These are phyloP conservation scores for Mythimna ferrago DNA, from an alignment of 2,888 invertebrate species.

Conservation along the genomic window DNA sequence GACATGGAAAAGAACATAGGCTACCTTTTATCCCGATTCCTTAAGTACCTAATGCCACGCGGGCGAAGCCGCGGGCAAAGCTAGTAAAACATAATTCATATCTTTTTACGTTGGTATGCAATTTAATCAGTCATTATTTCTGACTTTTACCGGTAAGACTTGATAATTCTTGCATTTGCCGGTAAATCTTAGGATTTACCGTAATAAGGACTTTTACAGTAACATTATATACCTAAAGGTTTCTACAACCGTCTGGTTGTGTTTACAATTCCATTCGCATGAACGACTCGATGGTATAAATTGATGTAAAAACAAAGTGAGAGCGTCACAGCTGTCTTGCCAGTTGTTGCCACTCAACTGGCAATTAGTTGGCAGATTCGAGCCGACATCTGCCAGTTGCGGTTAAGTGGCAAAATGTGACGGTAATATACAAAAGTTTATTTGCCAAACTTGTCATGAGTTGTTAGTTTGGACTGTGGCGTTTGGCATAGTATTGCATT, in stretches of 20 bases:
- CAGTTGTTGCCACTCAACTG: conserved; percentile 44
- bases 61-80: no score
- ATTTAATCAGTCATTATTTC: no score
- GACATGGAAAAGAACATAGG: no score
- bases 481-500: conserved; percentile 17
- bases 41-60: no score
- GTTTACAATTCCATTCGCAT: background rate
- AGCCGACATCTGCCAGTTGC: conserved; percentile 51
- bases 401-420: conserved; percentile 47
- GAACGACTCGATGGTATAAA: background rate
- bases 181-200: background rate
- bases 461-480: conserved; percentile 22
- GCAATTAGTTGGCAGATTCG: conserved; percentile 55
- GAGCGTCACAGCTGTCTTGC: conserved; percentile 33
- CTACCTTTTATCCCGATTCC: no score
- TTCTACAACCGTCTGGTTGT: background rate
- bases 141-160: no score
- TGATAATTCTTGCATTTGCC: background rate
- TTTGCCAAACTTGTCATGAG: conserved; percentile 42
- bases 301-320: conserved; percentile 19
- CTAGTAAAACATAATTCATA: no score
- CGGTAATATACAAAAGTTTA: conserved; percentile 40
- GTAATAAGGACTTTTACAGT: background rate
- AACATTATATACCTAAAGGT: background rate
- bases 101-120: no score